Base-by-base conservation (phyloP, 2,888 invertebrate species). In the Pristionchus entomophagus region DNA sequence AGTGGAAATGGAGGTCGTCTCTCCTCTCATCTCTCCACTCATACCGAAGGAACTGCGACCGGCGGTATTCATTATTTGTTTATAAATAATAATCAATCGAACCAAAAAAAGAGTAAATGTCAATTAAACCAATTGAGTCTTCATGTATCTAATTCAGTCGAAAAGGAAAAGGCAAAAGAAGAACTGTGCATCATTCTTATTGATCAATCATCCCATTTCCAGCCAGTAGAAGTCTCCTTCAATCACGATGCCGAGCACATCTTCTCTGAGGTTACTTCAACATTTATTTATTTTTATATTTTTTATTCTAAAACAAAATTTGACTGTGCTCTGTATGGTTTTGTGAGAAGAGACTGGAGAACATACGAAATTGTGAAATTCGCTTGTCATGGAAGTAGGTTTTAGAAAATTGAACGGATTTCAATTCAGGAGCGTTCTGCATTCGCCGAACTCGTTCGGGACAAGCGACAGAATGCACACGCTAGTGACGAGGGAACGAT, bases 201-300 rank as follows among this genome's bases (percentile, higher is more conserved):
- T n/a, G n/a, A n/a, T n/a, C n/a, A n/a, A n/a, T n/a, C n/a, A n/a
- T n/a, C 14, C 35, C 35, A 38, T 73, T 73, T 73, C 2, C 26
- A 73, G 73, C 73, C 73, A 3, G 73, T 73, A 38, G 73, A 73
- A 17, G 73, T 73, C 41, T 73, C 73, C 45, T 73, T 73, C 73
- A 73, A 19, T 14, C 73, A 73, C 73, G 73, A 73, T 26, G 73
- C 73, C n/a, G 73, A 73, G 12, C 73, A 73, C 41, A 73, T 73
- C 41, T 73, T 73, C 73, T 73, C 73, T 0, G 73, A 73, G 73
- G 73, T 73, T 73, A 5, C 5, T 56, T 56, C 14, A 14, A 56
- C 8, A 22, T 17, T 17, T 56, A 56, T 22, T 56, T 56, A 5
- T 56, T 14, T 56, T 56, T 56, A 56, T 14, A 56, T 56, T n/a